phyloP scores from a whole-genome alignment of 2,113 vertebrate species.

The Triplophysa dalaica region DNA sequence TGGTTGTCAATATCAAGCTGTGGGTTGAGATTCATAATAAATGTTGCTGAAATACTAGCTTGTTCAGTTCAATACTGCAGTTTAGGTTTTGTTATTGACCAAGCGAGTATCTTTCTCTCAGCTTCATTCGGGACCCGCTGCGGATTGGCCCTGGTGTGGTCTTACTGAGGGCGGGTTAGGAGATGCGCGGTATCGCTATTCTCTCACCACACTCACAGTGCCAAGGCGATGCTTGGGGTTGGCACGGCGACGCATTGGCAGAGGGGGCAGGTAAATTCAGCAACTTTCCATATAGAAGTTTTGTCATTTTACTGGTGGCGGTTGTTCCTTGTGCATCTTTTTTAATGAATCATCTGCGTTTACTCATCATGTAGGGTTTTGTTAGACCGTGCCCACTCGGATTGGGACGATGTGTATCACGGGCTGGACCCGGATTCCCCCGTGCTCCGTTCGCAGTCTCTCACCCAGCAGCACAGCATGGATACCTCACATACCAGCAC shows the following conservation, averaged over 20 bases:
- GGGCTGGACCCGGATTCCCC: constrained; percentile 84
- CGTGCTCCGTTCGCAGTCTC: constrained; percentile 80
- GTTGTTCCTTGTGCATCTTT: neutral
- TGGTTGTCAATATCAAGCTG: constrained; percentile 96
- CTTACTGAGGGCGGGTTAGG: constrained; percentile 84
- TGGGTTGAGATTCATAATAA: constrained; percentile 69
- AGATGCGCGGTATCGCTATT: constrained; percentile 91
- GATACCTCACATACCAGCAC: constrained; percentile 96
- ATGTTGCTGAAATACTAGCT: too few relatives aligned
- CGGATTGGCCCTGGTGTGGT: constrained; percentile 90
- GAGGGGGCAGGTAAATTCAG: constrained; percentile 88
- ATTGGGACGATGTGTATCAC: constrained; percentile 79
- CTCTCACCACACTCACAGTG: constrained; percentile 89
- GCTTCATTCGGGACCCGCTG: constrained; percentile 84
- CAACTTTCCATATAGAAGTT: too few relatives aligned
- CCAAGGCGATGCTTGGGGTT: constrained; percentile 89
- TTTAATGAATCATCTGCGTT: neutral
- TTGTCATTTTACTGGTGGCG: too few relatives aligned
- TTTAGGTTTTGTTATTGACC: neutral
- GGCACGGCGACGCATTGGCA: constrained; percentile 88
- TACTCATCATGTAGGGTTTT: constrained; percentile 75
- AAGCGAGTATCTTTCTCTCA: constrained; percentile 44
- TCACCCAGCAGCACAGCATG: constrained; percentile 85
- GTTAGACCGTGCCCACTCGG: constrained; percentile 89
- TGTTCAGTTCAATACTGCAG: neutral